Evolutionary conservation across 2,113 vertebrate genomes (phyloP), one percentile per base, ranked within the genome.

Genomic region (Clarias magur): DNA sequence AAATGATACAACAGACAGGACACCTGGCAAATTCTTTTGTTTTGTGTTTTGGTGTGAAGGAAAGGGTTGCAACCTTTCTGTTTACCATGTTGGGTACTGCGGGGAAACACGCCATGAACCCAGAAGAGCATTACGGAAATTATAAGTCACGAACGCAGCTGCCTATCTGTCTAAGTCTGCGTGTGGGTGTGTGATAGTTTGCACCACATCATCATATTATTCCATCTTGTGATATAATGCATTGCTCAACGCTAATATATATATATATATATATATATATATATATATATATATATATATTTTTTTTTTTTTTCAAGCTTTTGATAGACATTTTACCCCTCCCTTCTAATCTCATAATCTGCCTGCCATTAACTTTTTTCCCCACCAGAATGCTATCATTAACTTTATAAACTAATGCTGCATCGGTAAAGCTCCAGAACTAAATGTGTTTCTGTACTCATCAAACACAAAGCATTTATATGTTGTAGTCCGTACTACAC

Each of bases 81-180:
- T 79, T 79, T 79, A 79, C 53, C 75, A 79, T 79, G 53, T 56
- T 34, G 53, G 27, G 56, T 80, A 60, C 60, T 80, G n/a, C 38
- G 27, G 23, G 27, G 56, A 80, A 80, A 80, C 17, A 80, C 0
- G 16, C 16, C 54, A 80, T 59, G 78, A 59, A 80, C 15, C n/a
- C 56, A 80, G 78, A 38, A 34, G 53, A 12, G 79, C 23, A 60
- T 60, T 80, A 80, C 4, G 79, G 79, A 80, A 80, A 80, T 80
- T 60, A 80, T 57, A 56, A 79, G 79, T 80, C 56, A 60, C 30
- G 27, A 54, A 25, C 53, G 21, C 73, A 76, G 21, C 73, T 76
- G 42, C 73, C 54, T 56, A 19, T 57, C 48, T 54, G 13, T 78
- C 21, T 73, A 73, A 21, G 42, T 48, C 78, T 80, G 78, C 34